These are phyloP conservation scores for Drosophila orena DNA, from an alignment of 1,140 invertebrate species.

Conservation along the genomic window DNA sequence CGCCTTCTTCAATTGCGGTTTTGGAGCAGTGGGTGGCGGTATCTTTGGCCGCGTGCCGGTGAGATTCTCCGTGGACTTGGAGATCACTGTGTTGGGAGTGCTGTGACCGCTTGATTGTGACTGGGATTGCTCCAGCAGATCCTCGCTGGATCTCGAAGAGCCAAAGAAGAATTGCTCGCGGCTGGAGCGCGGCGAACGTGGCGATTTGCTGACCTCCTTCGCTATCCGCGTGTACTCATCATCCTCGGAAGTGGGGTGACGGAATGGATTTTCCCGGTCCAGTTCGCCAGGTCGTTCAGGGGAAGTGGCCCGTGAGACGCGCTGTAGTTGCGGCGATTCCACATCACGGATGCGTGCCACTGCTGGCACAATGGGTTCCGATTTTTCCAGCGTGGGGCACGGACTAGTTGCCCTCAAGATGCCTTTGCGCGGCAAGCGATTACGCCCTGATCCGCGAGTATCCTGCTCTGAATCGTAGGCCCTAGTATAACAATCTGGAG, in stretches of 20 bases:
- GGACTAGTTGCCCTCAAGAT: constrained; percentile 80
- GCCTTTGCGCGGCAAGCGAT: constrained; percentile 72
- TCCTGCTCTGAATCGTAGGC: constrained; percentile 83
- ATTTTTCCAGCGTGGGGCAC: constrained; percentile 65
- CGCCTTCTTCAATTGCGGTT: constrained; percentile 80
- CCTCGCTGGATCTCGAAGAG: constrained; percentile 70
- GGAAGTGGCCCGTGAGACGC: constrained; percentile 64
- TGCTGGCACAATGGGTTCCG: constrained; percentile 62
- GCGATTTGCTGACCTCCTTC: constrained; percentile 71
- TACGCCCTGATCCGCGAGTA: constrained; percentile 30
- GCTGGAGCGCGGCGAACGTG: constrained; percentile 52
- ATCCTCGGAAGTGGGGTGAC: constrained; percentile 39
- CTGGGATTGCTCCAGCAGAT: constrained; percentile 74
- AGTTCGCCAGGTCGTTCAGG: constrained; percentile 66
- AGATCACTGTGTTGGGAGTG: constrained; percentile 67
- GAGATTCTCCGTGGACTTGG: constrained; percentile 77
- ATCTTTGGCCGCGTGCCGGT: constrained; percentile 66
- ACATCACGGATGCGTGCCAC: constrained; percentile 77
- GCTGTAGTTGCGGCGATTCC: constrained; percentile 69
- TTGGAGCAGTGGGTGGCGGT: constrained; percentile 75
- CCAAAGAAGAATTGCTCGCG: constrained; percentile 78
- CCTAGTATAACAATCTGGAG: constrained; percentile 64
- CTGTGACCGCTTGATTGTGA: constrained; percentile 70
- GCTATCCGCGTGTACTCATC: constrained; percentile 79
- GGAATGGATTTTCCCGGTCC: constrained; percentile 83